Base-by-base conservation (phyloP, 2,113 vertebrate species). In the Lasiurus cinereus region DNA sequence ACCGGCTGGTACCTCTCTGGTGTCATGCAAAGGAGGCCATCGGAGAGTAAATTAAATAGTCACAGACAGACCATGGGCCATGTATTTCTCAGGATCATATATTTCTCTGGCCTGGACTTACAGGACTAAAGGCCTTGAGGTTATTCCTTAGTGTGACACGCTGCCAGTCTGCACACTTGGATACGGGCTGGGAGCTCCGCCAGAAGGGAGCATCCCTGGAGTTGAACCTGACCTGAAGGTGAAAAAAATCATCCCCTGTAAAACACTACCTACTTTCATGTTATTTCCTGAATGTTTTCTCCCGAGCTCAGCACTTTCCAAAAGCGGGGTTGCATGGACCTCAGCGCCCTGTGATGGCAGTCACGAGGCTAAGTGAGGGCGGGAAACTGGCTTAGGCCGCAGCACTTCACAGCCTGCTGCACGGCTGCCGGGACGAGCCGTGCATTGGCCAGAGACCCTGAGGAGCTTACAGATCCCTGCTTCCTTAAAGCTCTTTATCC, bases 281-380 rank as follows among this genome's bases (percentile, higher is more conserved):
- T 59, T 50, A 52, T 74, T 93, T 87, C 11, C 39, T 73, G 70
- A 66, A 48, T 88, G 39, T 90, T 16, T 76, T 90, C 86, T 93
- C 48, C 56, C 31, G 66, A 54, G n/a, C n/a, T 89, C 29, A n/a
- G 73, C 74, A 36, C 50, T 69, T 94, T 92, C n/a, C 50, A 73
- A 74, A 70, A 74, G 69, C 29, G 15, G 69, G 11, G 3, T 46
- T 86, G 69, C 13, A 0, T 48, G n/a, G 67, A 67, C 39, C 29
- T 59, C 5, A 0, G 1, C 33, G 21, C 73, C 1, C 31, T 33
- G 19, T 77, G 78, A 46, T 66, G 22, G 48, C 52, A 70, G 48
- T 76, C 73, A 27, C 5, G 15, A 54, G 92, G 36, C 59, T 2
- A 10, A 89, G 79, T 21, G 39, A 24, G 48, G 54, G 2, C 72